Conservation (phyloP, 1,140 invertebrate species). For the Whitmania pigra region DNA sequence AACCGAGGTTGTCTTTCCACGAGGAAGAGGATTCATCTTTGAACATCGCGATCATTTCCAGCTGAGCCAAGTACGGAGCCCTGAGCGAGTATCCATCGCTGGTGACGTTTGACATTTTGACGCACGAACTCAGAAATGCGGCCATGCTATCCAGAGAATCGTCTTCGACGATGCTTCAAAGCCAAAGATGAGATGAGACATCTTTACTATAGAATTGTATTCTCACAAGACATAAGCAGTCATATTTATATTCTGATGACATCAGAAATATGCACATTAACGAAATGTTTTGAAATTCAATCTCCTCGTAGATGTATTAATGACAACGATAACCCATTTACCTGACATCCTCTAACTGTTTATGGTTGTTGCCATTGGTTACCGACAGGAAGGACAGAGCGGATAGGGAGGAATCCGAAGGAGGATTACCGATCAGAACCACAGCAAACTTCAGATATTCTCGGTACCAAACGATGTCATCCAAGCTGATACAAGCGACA, state of each 20-base stretch:
- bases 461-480: slow-evolving; percentile 41
- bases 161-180: slow-evolving; percentile 9
- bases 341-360: background rate
- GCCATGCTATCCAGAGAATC: slow-evolving; percentile 7
- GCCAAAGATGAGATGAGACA: background rate
- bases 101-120: too few species aligned
- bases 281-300: too few species aligned
- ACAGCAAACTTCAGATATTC: slow-evolving; percentile 37
- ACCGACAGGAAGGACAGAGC: background rate
- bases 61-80: slow-evolving; percentile 64
- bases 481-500: slow-evolving; percentile 34
- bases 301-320: too few species aligned
- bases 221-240: background rate
- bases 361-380: slow-evolving; percentile 5
- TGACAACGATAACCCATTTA: background rate
- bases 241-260: background rate
- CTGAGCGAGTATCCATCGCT: slow-evolving; percentile 45
- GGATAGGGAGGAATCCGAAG: too few species aligned
- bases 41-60: slow-evolving; percentile 60
- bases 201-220: background rate
- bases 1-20: slow-evolving; percentile 20
- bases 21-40: slow-evolving; percentile 32
- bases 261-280: background rate
- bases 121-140: background rate
- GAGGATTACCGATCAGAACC: slow-evolving; percentile 21